Percentiles rank a stretch among this genome's conserved stretches.
Evolutionary conservation across 92 coral and sea anemone genomes (phyloP).

Genomic region (Desmophyllum pertusum): DNA sequence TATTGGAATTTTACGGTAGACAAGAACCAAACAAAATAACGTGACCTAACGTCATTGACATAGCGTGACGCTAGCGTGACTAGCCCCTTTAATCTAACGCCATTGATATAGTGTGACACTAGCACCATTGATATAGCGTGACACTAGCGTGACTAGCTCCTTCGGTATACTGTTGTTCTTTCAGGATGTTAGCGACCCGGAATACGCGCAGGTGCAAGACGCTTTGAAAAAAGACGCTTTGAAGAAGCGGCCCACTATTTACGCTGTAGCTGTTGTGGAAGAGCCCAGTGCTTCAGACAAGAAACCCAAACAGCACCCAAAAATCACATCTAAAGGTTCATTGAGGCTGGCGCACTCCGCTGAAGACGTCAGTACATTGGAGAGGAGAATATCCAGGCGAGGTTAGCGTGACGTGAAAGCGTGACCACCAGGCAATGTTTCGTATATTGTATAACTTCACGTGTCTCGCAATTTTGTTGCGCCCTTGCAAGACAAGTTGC

Average conservation of each 20-base stretch:
- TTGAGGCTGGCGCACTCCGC: conserved; percentile 70
- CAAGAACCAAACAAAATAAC: neutral
- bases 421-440: no score
- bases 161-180: neutral
- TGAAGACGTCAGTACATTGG: conserved; percentile 67
- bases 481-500: neutral
- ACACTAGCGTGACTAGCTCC: neutral
- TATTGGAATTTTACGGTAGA: neutral
- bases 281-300: conserved; percentile 40
- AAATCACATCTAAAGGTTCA: conserved; percentile 31
- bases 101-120: neutral
- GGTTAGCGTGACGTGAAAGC: conserved; percentile 20
- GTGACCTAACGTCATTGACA: no score
- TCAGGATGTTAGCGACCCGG: conserved; percentile 76
- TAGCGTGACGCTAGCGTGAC: neutral
- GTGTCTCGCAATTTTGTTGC: neutral
- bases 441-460: neutral
- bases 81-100: no score
- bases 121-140: neutral
- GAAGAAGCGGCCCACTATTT: conserved; percentile 28
- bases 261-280: conserved; percentile 28
- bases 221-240: conserved; percentile 61
- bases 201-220: conserved; percentile 71
- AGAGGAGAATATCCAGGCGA: conserved; percentile 46
- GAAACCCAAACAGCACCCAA: conserved; percentile 28